A percentile compares a stretch with the other conserved stretches of the same genome.
phyloP scores from a whole-genome alignment of 2,113 vertebrate species.

The Psilopsiagon aymara region DNA sequence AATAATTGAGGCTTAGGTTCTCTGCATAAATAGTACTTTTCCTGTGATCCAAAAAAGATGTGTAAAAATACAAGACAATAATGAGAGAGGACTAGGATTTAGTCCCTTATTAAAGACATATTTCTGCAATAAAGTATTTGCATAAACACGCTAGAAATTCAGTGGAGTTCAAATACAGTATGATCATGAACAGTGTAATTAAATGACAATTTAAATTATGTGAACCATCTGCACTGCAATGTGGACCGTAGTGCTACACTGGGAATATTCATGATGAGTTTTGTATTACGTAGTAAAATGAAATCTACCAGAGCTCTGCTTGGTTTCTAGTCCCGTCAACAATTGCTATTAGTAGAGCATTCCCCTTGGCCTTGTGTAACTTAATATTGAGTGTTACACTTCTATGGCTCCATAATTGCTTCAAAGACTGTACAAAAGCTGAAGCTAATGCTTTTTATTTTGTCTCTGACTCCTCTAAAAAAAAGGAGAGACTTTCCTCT shows the following conservation, averaged over 20 bases:
- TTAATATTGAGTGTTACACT: not conserved
- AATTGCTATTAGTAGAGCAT: not conserved
- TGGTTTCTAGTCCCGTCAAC: not conserved
- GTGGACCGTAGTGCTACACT: not conserved
- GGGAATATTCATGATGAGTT: constrained; percentile 25
- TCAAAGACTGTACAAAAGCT: not conserved
- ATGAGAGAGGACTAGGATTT: not conserved
- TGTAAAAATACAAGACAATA: not conserved
- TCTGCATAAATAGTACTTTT: not conserved
- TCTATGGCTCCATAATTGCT: not conserved
- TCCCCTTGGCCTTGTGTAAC: not conserved
- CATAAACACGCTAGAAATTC: constrained; percentile 3
- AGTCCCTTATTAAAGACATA: not conserved
- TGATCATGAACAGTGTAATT: not conserved
- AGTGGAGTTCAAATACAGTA: constrained; percentile 12
- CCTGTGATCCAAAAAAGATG: not conserved
- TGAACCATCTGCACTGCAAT: constrained; percentile 32
- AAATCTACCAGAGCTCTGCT: not conserved
- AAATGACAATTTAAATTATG: constrained; percentile 54
- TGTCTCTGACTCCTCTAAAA: not conserved
- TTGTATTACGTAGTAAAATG: not conserved
- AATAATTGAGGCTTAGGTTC: not conserved
- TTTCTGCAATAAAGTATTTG: not conserved
- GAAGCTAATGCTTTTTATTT: not conserved
- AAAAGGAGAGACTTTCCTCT: not conserved